Evolutionary conservation across 2,888 invertebrate genomes (phyloP), one percentile per base, ranked within the genome.

Genomic region (Clunio marinus): DNA sequence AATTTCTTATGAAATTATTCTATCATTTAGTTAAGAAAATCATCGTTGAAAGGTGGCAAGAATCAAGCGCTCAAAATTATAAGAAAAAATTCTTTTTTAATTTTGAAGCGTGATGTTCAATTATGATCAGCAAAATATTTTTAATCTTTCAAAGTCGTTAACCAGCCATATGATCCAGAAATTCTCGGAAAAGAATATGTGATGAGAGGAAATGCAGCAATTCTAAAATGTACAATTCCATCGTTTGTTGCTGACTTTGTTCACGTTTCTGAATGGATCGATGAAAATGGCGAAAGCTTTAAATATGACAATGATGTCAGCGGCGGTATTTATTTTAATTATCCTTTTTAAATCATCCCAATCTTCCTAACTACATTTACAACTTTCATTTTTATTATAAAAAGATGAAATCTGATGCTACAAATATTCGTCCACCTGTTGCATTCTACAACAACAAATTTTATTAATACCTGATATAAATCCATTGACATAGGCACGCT

Each of bases 211-310:
- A 93, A 93, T 77, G 88, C 91, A 28, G 93, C 92, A 10, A 88
- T 93, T 69, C 81, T 93, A 57, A 92, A 92, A 79, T 93, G 93
- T 81, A 91, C 89, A 75, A 92, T 93, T 74, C 93, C 93, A 27
- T 91, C 91, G 71, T 93, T 93, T 78, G 91, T 93, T 69, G 88
- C 91, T 58, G 94, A 95, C 81, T 95, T 93, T 80, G 91, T 96
- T 66, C 87, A 87, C 77, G 93, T 96, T 65, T 88, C 90, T 76
- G 88, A 90, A 71, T 93, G 93, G 93, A 80, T 84, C 71, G 81
- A 83, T 74, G 86, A 89, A 78, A 87, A 88, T 72, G 83, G 84
- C 69, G 83, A 84, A 72, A 86, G 84, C 72, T 84, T 86, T 73
- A 86, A 87, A 79, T 91, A 87, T 78, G 24, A 58, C 4, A 32